Evolutionary conservation across 2,888 invertebrate species (phyloP), one percentile per base, ranked within the genome.

Genomic region (Lasioglossum calceatum): DNA sequence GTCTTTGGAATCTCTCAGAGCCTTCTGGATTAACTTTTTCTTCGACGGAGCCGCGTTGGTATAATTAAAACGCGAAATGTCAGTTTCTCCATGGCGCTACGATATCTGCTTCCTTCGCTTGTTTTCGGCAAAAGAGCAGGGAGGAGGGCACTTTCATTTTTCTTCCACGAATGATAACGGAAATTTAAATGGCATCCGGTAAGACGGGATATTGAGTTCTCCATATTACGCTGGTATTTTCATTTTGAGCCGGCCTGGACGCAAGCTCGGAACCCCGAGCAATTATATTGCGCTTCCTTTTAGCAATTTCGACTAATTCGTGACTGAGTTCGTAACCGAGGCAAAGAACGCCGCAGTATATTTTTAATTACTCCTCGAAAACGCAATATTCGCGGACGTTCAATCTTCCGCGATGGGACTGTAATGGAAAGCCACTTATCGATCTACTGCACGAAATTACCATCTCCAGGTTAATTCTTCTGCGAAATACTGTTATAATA

Each of bases 311-410:
- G 44, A 67, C 44, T 75, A 74, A 80, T 80, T 80, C 12, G 14
- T 7, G 16, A 32, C 32, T 7, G 58, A 58, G 61, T 27, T 27
- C 27, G 27, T 61, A 27, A 16, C 61, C 27, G 64, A 16, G 64
- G 64, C 16, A 16, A 32, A 4, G 7, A 50, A 67, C 76, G 64
- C 16, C 7, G 47, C 67, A 54, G 27, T 76, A 79, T 54, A 83
- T 83, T 85, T 83, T 83, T 85, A 85, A 85, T 85, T 83, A 83
- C 77, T 64, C 27, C 16, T 73, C 64, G 32, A 23, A 32, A 70
- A 44, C 50, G 54, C 67, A 54, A 82, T 78, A 70, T 70, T 74
- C 79, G 54, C 44, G 42, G 39, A 44, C 47, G n/a, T 82, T 67
- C 67, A 72, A 67, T 67, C 71, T 73, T 50, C 39, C 73, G 5